Percentiles rank a stretch among this genome's conserved stretches.
phyloP scores from a whole-genome alignment of 2,888 invertebrate genomes.

The Ichneumon xanthorius region DNA sequence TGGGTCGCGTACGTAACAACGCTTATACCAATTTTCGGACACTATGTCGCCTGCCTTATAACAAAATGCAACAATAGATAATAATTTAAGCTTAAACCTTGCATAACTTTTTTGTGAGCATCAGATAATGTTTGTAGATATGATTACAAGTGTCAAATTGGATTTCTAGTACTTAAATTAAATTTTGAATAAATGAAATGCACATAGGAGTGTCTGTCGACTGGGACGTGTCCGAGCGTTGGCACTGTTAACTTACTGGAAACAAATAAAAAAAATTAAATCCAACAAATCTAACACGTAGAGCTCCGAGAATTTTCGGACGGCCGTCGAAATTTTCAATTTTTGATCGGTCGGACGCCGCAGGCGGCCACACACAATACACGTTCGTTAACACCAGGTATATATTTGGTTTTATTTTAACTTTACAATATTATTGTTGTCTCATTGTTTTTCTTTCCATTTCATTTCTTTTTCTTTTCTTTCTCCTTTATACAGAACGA shows the following conservation, averaged over 20 bases:
- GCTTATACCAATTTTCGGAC: no score
- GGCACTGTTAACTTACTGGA: neutral
- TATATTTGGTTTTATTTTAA: slow-evolving; percentile 83
- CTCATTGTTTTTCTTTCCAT: slow-evolving; percentile 70
- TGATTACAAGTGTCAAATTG: no score
- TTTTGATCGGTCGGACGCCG: neutral
- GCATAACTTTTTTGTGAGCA: no score
- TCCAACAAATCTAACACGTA: slow-evolving; percentile 60
- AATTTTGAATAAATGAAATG: no score
- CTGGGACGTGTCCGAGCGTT: no score
- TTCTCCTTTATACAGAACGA: slow-evolving; percentile 81
- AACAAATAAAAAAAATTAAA: slow-evolving; percentile 64
- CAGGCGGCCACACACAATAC: slow-evolving; percentile 43
- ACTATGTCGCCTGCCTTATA: no score
- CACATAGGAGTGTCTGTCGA: no score
- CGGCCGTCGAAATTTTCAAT: neutral
- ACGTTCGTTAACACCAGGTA: slow-evolving; percentile 82
- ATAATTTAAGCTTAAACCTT: no score
- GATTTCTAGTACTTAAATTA: no score
- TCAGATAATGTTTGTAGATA: no score
- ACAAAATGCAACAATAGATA: no score
- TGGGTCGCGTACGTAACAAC: no score
- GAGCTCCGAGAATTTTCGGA: slow-evolving; percentile 34
- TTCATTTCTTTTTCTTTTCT: slow-evolving; percentile 54
- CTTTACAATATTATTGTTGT: slow-evolving; percentile 83